Conservation (phyloP, 2,888 invertebrate species). For the Cheilosia impressa region DNA sequence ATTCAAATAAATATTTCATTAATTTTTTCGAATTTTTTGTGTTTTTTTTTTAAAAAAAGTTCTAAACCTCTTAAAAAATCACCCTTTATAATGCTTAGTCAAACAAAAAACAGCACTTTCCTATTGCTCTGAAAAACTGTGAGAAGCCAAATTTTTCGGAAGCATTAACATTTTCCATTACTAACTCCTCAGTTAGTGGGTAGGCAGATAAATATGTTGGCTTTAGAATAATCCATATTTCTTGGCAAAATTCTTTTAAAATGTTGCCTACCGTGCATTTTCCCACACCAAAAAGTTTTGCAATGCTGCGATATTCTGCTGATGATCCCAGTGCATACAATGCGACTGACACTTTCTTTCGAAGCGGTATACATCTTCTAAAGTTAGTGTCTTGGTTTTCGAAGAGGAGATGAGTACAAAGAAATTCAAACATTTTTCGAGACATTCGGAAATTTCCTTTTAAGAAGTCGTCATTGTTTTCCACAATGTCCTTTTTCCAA, state of each 20-base stretch:
- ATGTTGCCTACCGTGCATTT: slow-evolving; percentile 1
- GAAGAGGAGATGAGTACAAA: no score
- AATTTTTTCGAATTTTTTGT: no score
- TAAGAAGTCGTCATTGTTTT: slow-evolving; percentile 4
- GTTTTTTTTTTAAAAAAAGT: no score
- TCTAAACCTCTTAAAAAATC: no score
- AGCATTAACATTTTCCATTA: slow-evolving; percentile 11
- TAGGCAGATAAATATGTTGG: slow-evolving; percentile 15
- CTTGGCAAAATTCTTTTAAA: background rate
- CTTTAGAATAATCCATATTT: slow-evolving; percentile 1
- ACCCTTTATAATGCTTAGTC: background rate
- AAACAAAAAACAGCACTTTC: background rate
- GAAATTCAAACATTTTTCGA: slow-evolving; percentile 76
- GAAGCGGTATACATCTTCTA: no score
- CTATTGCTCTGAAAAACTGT: slow-evolving; percentile 6
- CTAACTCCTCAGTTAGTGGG: background rate
- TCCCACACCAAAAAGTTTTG: no score
- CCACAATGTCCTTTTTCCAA: background rate
- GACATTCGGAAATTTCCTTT: slow-evolving; percentile 74
- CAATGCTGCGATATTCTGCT: no score
- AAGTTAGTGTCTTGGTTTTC: no score
- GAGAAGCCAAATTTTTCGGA: slow-evolving; percentile 15
- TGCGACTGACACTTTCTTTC: slow-evolving; percentile 38
- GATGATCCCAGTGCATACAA: slow-evolving; percentile 62
- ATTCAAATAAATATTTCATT: no score